phyloP scores from a whole-genome alignment of 2,113 vertebrate species.

The Motacilla tschutschensis region DNA sequence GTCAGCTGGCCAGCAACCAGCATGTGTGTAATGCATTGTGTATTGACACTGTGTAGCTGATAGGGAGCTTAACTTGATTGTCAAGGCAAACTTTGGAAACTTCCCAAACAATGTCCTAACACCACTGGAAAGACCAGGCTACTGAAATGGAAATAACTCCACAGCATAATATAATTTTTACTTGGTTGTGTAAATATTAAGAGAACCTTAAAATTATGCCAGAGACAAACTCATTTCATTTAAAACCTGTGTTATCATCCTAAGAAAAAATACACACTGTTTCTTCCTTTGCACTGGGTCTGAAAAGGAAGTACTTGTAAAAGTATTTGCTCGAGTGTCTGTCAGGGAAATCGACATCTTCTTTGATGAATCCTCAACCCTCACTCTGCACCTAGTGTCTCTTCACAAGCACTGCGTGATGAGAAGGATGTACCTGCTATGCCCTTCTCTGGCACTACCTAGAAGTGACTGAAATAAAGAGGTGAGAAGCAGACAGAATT shows the following conservation, averaged over 20 bases:
- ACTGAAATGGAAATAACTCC: neutral
- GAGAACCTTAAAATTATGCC: neutral
- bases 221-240: neutral
- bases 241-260: neutral
- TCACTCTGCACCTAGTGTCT: neutral
- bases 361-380: neutral
- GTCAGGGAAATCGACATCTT: neutral
- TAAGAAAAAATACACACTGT: neutral
- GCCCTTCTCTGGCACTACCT: neutral
- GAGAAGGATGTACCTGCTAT: neutral
- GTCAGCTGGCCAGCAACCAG: constrained; percentile 9
- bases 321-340: neutral
- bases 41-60: neutral
- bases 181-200: neutral
- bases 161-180: neutral
- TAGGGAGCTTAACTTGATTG: neutral
- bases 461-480: neutral
- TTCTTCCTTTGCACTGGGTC: neutral
- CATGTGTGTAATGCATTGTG: neutral
- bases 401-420: neutral
- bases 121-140: neutral
- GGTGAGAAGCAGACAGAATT: neutral
- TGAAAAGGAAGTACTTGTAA: neutral
- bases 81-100: constrained; percentile 4
- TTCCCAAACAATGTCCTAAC: neutral